A percentile compares a stretch with the other conserved stretches of the same genome.
These are phyloP conservation scores for Chromobotia macracanthus DNA, from an alignment of 2,797 vertebrate genomes.

Conservation along the genomic window DNA sequence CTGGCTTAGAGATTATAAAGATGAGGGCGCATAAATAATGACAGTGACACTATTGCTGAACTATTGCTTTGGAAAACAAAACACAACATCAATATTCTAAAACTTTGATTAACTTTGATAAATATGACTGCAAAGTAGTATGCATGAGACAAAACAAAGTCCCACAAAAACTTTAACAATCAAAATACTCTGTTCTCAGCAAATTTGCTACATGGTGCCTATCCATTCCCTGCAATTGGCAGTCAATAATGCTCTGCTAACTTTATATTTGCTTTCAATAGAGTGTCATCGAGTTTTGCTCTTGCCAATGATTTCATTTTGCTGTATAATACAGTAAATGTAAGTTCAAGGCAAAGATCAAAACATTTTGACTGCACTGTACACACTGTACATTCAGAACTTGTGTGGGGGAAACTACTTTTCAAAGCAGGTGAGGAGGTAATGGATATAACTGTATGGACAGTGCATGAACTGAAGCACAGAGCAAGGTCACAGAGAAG, in stretches of 20 bases:
- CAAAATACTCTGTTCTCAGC: background rate
- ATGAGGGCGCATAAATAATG: no score
- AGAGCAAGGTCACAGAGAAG: constrained; percentile 28
- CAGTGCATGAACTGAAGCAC: background rate
- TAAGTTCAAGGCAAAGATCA: background rate
- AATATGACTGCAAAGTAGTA: no score
- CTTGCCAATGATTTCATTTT: constrained; percentile 9
- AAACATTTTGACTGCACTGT: background rate
- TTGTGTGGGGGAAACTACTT: constrained; percentile 32
- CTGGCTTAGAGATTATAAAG: no score
- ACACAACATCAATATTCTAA: no score
- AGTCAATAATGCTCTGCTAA: background rate
- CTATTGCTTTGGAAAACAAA: no score
- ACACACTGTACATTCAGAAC: background rate
- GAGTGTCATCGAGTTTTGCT: background rate
- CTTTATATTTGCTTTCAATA: constrained; percentile 10
- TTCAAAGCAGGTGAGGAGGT: background rate
- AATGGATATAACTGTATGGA: constrained; percentile 13
- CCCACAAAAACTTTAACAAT: background rate
- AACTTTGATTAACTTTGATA: background rate
- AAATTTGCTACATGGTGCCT: background rate
- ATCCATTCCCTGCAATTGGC: background rate
- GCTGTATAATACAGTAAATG: background rate
- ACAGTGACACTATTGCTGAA: no score
- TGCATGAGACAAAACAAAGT: background rate